phyloP scores from a whole-genome alignment of 2,888 invertebrate species.

The Drosophila cognata region DNA sequence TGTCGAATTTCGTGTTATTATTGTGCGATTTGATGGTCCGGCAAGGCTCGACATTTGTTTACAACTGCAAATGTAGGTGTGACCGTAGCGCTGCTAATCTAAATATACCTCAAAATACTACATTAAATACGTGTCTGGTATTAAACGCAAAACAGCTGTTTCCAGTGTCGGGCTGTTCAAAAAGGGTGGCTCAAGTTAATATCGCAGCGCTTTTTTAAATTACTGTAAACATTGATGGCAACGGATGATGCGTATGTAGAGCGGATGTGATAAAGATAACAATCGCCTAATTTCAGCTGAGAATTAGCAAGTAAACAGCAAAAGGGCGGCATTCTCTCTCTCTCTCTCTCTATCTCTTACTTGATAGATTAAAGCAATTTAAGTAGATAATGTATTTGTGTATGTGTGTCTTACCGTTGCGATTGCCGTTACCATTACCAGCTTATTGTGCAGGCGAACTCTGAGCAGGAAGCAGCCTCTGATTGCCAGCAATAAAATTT shows the following conservation, averaged over 20 bases:
- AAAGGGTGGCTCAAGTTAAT: slow-evolving; percentile 11
- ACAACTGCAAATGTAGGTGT: slow-evolving; percentile 37
- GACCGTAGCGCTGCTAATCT: slow-evolving; percentile 7
- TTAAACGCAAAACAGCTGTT: slow-evolving; percentile 34
- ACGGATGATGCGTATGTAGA: background rate
- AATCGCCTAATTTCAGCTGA: slow-evolving; percentile 52
- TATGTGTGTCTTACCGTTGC: slow-evolving; percentile 9
- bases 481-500: slow-evolving; percentile 78
- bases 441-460: slow-evolving; percentile 21
- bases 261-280: slow-evolving; percentile 17
- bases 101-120: slow-evolving; percentile 14
- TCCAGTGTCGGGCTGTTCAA: background rate
- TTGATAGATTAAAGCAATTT: slow-evolving; percentile 71
- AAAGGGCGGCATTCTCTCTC: slow-evolving; percentile 55
- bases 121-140: slow-evolving; percentile 12
- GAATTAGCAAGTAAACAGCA: slow-evolving; percentile 63
- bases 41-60: slow-evolving; percentile 50
- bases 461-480: slow-evolving; percentile 53
- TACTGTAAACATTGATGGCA: slow-evolving; percentile 8
- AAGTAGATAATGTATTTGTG: slow-evolving; percentile 53
- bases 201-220: slow-evolving; percentile 12
- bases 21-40: slow-evolving; percentile 13
- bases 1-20: slow-evolving; percentile 8
- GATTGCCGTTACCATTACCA: slow-evolving; percentile 25
- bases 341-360: background rate